Percentiles rank a stretch among this genome's conserved stretches.
Evolutionary conservation across 2,113 vertebrate genomes (phyloP).

Genomic region (Mionectes macconnelli): DNA sequence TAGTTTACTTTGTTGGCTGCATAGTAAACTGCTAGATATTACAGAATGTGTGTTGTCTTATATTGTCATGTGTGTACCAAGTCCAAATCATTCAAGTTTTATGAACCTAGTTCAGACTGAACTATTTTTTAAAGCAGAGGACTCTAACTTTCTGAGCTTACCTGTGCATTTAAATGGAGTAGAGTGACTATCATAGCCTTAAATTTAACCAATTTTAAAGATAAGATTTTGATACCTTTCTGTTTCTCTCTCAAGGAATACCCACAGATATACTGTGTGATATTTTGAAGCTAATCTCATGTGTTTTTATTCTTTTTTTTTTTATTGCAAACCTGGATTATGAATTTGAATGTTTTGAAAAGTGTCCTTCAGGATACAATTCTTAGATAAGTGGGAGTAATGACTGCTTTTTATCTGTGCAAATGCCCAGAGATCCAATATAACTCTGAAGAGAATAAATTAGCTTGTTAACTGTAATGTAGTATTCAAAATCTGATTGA

Average conservation of each 20-base stretch:
- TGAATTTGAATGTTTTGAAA: neutral
- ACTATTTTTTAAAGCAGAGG: neutral
- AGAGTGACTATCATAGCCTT: neutral
- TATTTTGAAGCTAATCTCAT: neutral
- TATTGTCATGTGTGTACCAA: neutral
- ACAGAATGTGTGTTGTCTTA: neutral
- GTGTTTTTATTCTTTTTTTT: neutral
- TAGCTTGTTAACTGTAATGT: neutral
- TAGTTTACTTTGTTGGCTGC: neutral
- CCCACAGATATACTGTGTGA: neutral
- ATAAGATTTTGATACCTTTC: neutral
- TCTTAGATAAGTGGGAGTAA: neutral
- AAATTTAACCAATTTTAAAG: neutral
- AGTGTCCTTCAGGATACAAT: neutral
- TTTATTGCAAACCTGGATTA: neutral
- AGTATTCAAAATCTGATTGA: neutral
- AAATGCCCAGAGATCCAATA: neutral
- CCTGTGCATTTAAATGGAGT: neutral
- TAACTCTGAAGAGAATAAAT: neutral
- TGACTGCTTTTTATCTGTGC: neutral
- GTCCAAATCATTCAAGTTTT: neutral
- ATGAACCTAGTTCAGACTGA: neutral
- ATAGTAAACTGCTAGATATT: neutral
- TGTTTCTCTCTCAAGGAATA: neutral
- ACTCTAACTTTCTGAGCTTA: neutral